phyloP scores from a whole-genome alignment of 2,888 invertebrate species.

The Fragum whitleyi region DNA sequence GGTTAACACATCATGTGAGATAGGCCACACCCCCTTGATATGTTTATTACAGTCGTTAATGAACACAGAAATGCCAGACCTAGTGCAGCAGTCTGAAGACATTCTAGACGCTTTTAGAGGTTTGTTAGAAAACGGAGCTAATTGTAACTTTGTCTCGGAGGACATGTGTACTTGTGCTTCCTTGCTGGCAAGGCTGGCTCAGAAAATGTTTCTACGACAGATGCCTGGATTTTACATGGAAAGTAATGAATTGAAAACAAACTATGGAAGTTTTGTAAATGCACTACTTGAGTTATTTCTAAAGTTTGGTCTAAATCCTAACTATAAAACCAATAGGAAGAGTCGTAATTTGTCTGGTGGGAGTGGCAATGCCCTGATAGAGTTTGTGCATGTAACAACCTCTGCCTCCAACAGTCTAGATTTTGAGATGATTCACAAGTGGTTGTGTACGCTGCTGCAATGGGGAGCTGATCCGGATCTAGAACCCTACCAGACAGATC shows the following conservation, averaged over 20 bases:
- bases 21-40: slow-evolving; percentile 88
- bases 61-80: slow-evolving; percentile 90
- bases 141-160: slow-evolving; percentile 89
- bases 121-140: slow-evolving; percentile 90
- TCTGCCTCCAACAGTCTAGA: slow-evolving; percentile 89
- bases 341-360: slow-evolving; percentile 76
- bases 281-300: slow-evolving; percentile 89
- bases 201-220: slow-evolving; percentile 63
- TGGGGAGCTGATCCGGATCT: slow-evolving; percentile 91
- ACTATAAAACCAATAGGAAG: slow-evolving; percentile 87
- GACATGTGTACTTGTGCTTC: slow-evolving; percentile 89
- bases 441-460: slow-evolving; percentile 90
- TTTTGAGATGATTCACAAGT: slow-evolving; percentile 90
- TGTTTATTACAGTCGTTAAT: slow-evolving; percentile 91
- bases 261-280: slow-evolving; percentile 88
- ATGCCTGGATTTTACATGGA: slow-evolving; percentile 22
- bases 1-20: slow-evolving; percentile 74
- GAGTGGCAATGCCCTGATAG: slow-evolving; percentile 88
- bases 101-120: slow-evolving; percentile 90
- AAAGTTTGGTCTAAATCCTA: slow-evolving; percentile 89
- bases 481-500: slow-evolving; percentile 87
- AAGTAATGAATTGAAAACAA: slow-evolving; percentile 34
- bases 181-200: slow-evolving; percentile 73
- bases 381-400: slow-evolving; percentile 88
- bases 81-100: slow-evolving; percentile 85